Evolutionary conservation across 2,113 vertebrate species (phyloP), one percentile per base, ranked within the genome.

Genomic region (Cyphotilapia sp.): DNA sequence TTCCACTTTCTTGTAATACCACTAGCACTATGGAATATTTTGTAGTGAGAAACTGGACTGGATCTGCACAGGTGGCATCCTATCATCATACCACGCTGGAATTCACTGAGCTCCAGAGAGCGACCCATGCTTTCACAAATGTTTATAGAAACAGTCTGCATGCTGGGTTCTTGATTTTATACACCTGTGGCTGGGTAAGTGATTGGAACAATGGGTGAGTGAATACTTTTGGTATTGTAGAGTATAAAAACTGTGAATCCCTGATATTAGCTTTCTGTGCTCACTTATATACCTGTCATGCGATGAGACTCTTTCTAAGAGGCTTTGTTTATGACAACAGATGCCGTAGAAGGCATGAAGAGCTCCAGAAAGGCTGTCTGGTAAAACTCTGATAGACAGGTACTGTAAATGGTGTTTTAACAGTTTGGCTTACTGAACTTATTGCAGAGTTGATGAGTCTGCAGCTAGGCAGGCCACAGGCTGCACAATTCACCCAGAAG

Each of bases 371-470:
- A 35, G 31, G 59, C n/a, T 87, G 82, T 74, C 40, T 88, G 63
- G 71, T 80, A 78, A 66, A 63, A 71, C 86, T 89, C 40, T 17
- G 13, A 11, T 29, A 54, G 80, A 83, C 80, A 78, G 38, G 82
- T 83, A 69, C 33, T 69, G 61, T n/a, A 84, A 89, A 89, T 57
- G 49, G 85, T 85, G 80, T 76, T 85, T 66, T 11, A 53, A 71
- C 80, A 81, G 71, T 87, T 63, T 88, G 88, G 83, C 85, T 89
- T 86, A 54, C 86, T 92, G 81, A 91, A 92, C 89, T 89, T 40
- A 82, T 87, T 85, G 13, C 59, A 22, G 45, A 63, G 63, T 80
- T 84, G 85, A 88, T 87, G 83, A 88, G 87, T 83, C 74, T 51
- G 63, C 69, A 90, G 86, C 85, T 27, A 16, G 24, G 84, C 38